Conservation (phyloP, 2,113 vertebrate species). For the Butorides virescens region DNA sequence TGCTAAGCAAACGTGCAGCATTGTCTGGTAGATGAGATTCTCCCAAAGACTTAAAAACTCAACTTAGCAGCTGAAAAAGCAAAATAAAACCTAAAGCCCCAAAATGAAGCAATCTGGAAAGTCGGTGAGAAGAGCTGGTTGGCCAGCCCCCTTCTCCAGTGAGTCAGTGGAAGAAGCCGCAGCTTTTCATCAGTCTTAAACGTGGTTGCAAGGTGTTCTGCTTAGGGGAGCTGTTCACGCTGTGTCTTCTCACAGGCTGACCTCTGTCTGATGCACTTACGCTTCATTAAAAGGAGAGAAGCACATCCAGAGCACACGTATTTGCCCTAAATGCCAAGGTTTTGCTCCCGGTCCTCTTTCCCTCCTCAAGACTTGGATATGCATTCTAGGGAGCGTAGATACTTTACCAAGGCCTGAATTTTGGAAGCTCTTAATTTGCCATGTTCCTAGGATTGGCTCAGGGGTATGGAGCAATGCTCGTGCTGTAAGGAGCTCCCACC, state of each 20-base stretch:
- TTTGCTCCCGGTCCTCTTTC: background rate
- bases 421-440: background rate
- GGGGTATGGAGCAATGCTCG: background rate
- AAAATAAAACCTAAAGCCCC: background rate
- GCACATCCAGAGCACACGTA: background rate
- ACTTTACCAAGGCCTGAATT: background rate
- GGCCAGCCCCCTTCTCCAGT: background rate
- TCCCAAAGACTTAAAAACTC: slow-evolving; percentile 17
- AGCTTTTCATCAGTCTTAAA: background rate
- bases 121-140: background rate
- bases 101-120: background rate
- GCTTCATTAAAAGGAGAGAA: background rate
- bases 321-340: background rate
- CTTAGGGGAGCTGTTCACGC: background rate
- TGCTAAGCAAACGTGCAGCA: background rate
- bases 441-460: background rate
- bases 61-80: background rate
- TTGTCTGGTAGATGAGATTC: background rate
- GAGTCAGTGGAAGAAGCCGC: background rate
- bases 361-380: background rate
- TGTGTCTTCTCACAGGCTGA: background rate
- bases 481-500: background rate
- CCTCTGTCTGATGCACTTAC: background rate
- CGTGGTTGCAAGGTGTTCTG: background rate
- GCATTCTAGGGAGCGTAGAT: background rate